Evolutionary conservation across 2,113 vertebrate species (phyloP), one percentile per base, ranked within the genome.

Genomic region (Scolopax mira): DNA sequence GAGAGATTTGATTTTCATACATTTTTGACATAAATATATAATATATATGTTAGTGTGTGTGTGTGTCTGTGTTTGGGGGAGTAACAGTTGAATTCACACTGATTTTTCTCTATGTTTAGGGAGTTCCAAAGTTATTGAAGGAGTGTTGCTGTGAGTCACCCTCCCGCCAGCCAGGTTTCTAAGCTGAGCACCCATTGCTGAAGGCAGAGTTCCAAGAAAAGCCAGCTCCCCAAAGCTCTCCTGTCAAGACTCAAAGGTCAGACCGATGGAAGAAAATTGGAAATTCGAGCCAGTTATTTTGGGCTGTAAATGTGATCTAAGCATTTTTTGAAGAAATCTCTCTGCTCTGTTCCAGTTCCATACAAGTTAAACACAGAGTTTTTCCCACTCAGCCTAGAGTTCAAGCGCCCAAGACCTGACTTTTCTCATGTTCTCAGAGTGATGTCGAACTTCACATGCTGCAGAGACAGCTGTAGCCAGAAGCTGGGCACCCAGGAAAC

Each of bases 61-160:
- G 13, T 88, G 18, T 62, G 30, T 42, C 30, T 0, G 0, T 27
- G 74, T 58, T 75, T 3, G 6, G 49, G 33, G 28, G 42, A 46
- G n/a, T 18, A 30, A 27, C 14, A 4, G 13, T 35, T 37, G 37
- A 33, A 44, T 57, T 74, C 31, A 46, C 31, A 5, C 16, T 21
- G 77, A 11, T 55, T 52, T 66, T 74, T 27, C 41, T 74, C 25
- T 85, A 37, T 52, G 8, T 57, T 77, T 55, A 75, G 51, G 37
- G 57, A 66, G 67, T 70, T 85, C 51, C 51, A 7, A 7, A 57
- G 57, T 33, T 57, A 42, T 22, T 42, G 2, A 3, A 41, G 21
- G 54, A 30, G 28, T 1, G 4, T 39, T 54, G 23, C 49, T 2
- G 1, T 48, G 41, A 85, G 37, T 62, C 3, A 0, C 37, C 48